Base-by-base conservation (phyloP, 2,113 vertebrate genomes). In the Melierax canorus region DNA sequence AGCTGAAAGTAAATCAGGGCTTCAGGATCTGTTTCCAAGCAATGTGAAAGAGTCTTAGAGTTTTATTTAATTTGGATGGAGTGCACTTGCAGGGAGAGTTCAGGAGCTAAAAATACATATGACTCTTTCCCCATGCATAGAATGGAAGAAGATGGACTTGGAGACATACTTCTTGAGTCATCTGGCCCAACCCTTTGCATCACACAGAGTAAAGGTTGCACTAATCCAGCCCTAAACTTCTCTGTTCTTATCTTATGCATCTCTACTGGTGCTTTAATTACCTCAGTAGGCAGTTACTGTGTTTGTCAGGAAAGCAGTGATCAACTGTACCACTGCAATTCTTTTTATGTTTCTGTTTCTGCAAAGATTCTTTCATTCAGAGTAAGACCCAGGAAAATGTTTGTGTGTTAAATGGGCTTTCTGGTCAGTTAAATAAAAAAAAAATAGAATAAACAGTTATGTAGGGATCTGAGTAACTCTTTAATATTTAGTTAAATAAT, bases 401-500 rank as follows among this genome's bases (percentile, higher is more conserved):
- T 89, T n/a, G 6, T 16, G 69, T 91, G 36, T 84, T 64, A 79
- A 96, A 91, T 53, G 51, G 41, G 27, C 86, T 91, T 95, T 76
- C 77, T 93, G 21, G 82, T 92, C 87, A 97, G 96, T 97, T 88
- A 94, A 78, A 87, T 46, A 78, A 55, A 75, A 83, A 72, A 77
- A 27, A 36, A 20, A 75, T 50, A 24, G 26, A 51, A 51, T 51
- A n/a, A 62, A 59, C 69, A 46, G 38, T 32, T 43, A 14, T 43
- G 6, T 66, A 41, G 66, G 51, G 94, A 95, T 72, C 27, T 73
- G 62, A 84, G 39, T 93, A 66, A 91, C 90, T 91, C 20, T 91
- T 96, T 82, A 86, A 75, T 80, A 82, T 92, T 58, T 88, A 76
- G 79, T 51, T 34, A 64, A 80, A 93, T 59, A 89, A 55, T 6